A percentile compares a stretch with the other conserved stretches of the same genome.
Conservation (phyloP, 2,797 vertebrate species). For the Acanthurus lineatus region DNA sequence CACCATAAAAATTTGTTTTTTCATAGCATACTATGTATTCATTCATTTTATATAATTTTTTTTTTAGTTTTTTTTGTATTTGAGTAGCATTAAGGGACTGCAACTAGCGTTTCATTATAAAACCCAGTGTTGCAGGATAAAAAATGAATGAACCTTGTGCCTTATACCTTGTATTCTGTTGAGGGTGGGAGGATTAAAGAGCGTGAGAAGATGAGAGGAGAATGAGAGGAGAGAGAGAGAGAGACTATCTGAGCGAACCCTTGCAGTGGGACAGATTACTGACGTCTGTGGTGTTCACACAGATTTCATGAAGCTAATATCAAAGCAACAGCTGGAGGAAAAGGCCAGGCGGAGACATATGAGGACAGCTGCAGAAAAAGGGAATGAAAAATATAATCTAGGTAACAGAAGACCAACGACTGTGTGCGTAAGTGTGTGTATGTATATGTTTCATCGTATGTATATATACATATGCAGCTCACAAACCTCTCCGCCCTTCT, state of each 20-base stretch:
- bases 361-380: constrained; percentile 69
- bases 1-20: no score
- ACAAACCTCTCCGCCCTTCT: constrained; percentile 25
- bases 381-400: constrained; percentile 77
- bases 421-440: constrained; percentile 16
- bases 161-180: constrained; percentile 43
- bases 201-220: constrained; percentile 53
- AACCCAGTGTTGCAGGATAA: background rate
- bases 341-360: constrained; percentile 66
- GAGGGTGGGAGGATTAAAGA: constrained; percentile 75
- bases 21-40: no score
- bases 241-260: constrained; percentile 44
- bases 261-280: constrained; percentile 74
- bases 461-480: constrained; percentile 40
- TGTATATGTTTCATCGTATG: constrained; percentile 5
- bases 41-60: no score
- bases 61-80: no score
- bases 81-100: background rate
- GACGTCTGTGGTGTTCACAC: constrained; percentile 65
- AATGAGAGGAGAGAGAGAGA: constrained; percentile 15
- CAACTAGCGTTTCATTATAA: background rate
- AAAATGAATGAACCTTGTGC: background rate
- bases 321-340: constrained; percentile 84
- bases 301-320: constrained; percentile 83
- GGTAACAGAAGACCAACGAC: constrained; percentile 53